Percentiles rank a stretch among this genome's conserved stretches.
phyloP scores from a whole-genome alignment of 2,113 vertebrate genomes.

The Lucifuga dentata region DNA sequence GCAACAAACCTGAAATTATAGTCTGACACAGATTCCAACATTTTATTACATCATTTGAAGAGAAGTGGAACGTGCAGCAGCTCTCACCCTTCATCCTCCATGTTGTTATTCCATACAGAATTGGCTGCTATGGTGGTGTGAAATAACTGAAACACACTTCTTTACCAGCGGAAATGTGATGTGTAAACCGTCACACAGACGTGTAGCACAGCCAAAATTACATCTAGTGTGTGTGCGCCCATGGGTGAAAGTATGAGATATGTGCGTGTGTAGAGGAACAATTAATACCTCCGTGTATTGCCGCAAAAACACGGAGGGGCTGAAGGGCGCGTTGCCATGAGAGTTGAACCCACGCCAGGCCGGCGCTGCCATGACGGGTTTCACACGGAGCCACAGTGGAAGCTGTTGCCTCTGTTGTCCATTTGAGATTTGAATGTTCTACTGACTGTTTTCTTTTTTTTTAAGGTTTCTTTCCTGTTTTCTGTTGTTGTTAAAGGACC shows the following conservation, averaged over 20 bases:
- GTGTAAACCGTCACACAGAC: constrained; percentile 49
- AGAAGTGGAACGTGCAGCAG: constrained; percentile 50
- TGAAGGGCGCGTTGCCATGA: constrained; percentile 23
- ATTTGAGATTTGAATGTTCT: constrained; percentile 31
- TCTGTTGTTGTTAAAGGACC: no score
- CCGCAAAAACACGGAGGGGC: constrained; percentile 31
- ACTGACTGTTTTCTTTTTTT: no score
- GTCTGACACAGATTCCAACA: no score
- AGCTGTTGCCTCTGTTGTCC: constrained; percentile 6
- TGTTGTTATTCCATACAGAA: constrained; percentile 14
- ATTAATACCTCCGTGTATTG: constrained; percentile 59
- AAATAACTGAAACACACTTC: constrained; percentile 36
- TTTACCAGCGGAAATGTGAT: constrained; percentile 39
- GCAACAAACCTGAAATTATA: no score
- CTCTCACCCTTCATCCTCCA: constrained; percentile 8
- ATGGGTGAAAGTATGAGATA: constrained; percentile 59
- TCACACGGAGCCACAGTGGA: constrained; percentile 16
- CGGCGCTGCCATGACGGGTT: constrained; percentile 17
- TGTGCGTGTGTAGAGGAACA: constrained; percentile 52
- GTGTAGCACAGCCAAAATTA: constrained; percentile 48
- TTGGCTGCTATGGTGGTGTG: constrained; percentile 33
- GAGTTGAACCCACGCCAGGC: constrained; percentile 8
- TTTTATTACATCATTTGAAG: no score
- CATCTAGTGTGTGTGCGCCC: constrained; percentile 57
- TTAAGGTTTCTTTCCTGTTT: no score